Evolutionary conservation across 2,113 vertebrate genomes (phyloP), one percentile per base, ranked within the genome.

Genomic region (Tauraco erythrolophus): DNA sequence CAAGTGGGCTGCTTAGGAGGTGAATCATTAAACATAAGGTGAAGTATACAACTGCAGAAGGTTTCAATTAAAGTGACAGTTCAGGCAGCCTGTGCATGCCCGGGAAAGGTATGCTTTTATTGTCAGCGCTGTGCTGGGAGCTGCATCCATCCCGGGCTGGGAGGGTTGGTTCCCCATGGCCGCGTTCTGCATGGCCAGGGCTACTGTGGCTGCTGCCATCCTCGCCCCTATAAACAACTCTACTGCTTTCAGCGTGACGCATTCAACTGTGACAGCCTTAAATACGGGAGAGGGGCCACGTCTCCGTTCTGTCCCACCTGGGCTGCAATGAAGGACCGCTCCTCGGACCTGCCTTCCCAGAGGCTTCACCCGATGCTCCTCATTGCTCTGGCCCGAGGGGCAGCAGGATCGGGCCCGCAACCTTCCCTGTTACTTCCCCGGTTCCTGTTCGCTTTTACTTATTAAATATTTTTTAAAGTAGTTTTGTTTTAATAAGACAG

Each of bases 1-100:
- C 90, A 96, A 96, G 96, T 92, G 92, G 96, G 95, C 94, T 96
- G 92, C 95, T 94, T 92, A 65, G 83, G 94, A 95, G 90, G 92
- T 97, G 97, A 97, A 97, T 97, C 97, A 97, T 97, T 97, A 97
- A 97, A 94, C 88, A 23, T 93, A 66, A 95, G 92, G 88, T 96
- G 97, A 97, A 95, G 92, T 62, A 65, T n/a, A 77, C 0, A 13
- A 30, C 82, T 84, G 79, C 94, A 95, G 91, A 89, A 96, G 94
- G 92, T 97, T 97, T 97, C 92, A 96, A 90, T 97, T 94, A 96
- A 92, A 93, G 97, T 74, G 96, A 95, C 88, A 88, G 94, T 95
- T 88, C 45, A 37, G 84, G 53, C 69, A 79, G 92, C 78, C 81
- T 83, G 60, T 65, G 87, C 89, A 58, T 89, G 82, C 81, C 81